Percentiles rank a stretch among this genome's conserved stretches.
phyloP scores from a whole-genome alignment of 2,888 invertebrate species.

The Erebia palarica region DNA sequence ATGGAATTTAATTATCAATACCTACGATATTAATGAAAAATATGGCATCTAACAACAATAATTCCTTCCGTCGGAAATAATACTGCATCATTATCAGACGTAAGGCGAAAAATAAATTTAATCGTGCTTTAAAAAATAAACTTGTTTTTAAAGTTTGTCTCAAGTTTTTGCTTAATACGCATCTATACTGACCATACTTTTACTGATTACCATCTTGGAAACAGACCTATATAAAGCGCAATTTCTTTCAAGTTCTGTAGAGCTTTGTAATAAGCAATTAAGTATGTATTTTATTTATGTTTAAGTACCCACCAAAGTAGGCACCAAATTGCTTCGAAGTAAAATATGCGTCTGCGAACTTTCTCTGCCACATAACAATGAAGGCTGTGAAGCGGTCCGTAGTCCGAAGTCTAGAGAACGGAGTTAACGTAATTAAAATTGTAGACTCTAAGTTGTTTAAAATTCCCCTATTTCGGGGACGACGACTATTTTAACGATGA shows the following conservation, averaged over 20 bases:
- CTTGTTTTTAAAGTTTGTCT: too few relatives aligned
- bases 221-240: neutral
- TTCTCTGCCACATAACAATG: conserved; percentile 15
- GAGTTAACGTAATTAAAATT: conserved; percentile 62
- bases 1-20: conserved; percentile 8
- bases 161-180: too few relatives aligned
- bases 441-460: conserved; percentile 52
- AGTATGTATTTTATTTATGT: neutral
- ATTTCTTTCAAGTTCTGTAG: neutral
- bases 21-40: neutral
- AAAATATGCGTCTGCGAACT: conserved; percentile 9
- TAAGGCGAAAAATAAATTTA: too few relatives aligned
- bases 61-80: neutral
- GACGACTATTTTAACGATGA: neutral
- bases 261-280: neutral
- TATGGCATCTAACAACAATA: neutral
- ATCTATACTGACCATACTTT: too few relatives aligned
- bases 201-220: too few relatives aligned
- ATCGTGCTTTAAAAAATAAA: too few relatives aligned
- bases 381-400: conserved; percentile 12
- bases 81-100: too few relatives aligned
- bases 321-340: conserved; percentile 1
- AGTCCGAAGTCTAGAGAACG: conserved; percentile 46
- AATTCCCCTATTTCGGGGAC: conserved; percentile 41
- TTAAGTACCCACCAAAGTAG: too few relatives aligned